Percentiles rank a stretch among this genome's conserved stretches.
phyloP scores from a whole-genome alignment of 2,113 vertebrate genomes.

The Mormoops blainvillei region DNA sequence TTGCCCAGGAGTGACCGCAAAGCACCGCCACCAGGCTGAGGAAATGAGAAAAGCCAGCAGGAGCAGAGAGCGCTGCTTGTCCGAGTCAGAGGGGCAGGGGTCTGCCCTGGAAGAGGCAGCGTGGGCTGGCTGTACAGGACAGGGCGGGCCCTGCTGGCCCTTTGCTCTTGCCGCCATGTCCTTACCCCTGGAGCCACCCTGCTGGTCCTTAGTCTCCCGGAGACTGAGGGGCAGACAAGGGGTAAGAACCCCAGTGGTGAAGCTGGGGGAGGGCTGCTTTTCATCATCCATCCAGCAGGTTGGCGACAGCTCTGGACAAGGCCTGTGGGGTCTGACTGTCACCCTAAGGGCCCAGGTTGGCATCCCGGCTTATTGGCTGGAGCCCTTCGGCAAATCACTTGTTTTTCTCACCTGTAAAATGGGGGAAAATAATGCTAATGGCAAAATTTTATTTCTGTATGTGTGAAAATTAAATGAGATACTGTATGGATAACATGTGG shows the following conservation, averaged over 20 bases:
- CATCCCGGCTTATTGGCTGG: background rate
- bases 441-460: background rate
- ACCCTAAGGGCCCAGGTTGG: too few species aligned
- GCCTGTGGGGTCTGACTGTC: background rate
- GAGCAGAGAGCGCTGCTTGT: background rate
- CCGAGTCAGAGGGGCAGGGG: too few species aligned
- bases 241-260: background rate
- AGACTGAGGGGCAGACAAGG: too few species aligned
- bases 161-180: too few species aligned
- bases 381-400: background rate
- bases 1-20: background rate
- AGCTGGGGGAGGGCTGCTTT: background rate
- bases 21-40: background rate
- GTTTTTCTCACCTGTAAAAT: background rate
- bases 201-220: background rate
- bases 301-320: background rate
- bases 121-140: rapidly evolving
- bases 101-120: background rate
- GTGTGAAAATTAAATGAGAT: background rate
- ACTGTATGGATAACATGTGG: background rate
- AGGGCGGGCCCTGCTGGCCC: too few species aligned
- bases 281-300: background rate
- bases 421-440: background rate
- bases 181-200: background rate
- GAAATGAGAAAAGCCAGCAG: background rate